Base-by-base conservation (phyloP, 2,113 vertebrate species). In the Lepus americanus region DNA sequence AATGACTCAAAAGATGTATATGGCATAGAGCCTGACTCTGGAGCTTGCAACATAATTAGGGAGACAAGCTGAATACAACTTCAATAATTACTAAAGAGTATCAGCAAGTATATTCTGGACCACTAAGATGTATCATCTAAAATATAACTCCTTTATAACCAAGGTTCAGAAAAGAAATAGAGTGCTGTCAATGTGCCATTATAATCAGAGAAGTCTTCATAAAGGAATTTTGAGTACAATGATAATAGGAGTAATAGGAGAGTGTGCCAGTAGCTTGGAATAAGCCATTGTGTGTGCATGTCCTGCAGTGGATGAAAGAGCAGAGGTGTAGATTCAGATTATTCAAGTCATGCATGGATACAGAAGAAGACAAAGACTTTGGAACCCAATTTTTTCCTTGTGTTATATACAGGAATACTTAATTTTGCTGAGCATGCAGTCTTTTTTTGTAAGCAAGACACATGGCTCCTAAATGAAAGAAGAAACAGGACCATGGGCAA, bases 81-180 rank as follows among this genome's bases (percentile, higher is more conserved):
- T 67, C 36, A 53, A 29, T 49, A 76, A 87, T 92, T 74, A 55
- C 67, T 83, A 72, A 94, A 89, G 36, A 94, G 33, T 44, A 59
- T 72, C 39, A 73, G 31, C 49, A 49, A 82, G 64, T n/a, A 61
- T 76, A 27, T 19, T 69, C 29, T 69, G 29, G 22, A 87, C 33
- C 16, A 51, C 31, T 61, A 66, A 73, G 12, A n/a, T 44, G 8
- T 69, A 11, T 33, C 39, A 59, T 89, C 88, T 51, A 76, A 81
- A 74, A 51, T 79, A 49, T 44, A 85, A 88, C 22, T 49, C 3
- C 23, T 92, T 90, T 39, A 25, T 67, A n/a, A 83, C 53, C 16
- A 67, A 36, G 4, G 14, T 88, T 90, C 69, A n/a, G 22, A 86
- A 39, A 91, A 82, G 66, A 61, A 76, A 78, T 44, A 87, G 29